phyloP scores from a whole-genome alignment of 2,113 vertebrate genomes.

The Myiozetetes cayanensis region DNA sequence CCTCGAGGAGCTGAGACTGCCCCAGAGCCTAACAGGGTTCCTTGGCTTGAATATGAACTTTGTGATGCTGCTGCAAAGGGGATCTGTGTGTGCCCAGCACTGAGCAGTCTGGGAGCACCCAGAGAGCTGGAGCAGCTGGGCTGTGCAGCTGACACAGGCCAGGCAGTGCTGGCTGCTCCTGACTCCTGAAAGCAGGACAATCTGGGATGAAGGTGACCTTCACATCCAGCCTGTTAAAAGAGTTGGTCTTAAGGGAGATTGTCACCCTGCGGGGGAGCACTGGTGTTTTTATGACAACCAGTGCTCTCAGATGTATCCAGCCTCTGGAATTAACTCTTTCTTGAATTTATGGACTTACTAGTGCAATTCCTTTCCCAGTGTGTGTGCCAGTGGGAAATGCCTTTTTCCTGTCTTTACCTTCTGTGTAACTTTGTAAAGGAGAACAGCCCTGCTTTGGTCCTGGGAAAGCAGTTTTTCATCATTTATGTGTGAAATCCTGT shows the following conservation, averaged over 20 bases:
- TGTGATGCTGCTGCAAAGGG: background rate
- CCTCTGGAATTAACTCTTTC: background rate
- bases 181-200: background rate
- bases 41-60: background rate
- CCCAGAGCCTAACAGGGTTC: background rate
- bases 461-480: background rate
- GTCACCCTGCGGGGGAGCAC: background rate
- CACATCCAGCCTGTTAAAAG: background rate
- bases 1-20: background rate
- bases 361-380: background rate
- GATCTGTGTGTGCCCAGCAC: fast-evolving
- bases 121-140: background rate
- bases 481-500: background rate
- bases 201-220: background rate
- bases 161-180: background rate
- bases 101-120: background rate
- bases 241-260: background rate
- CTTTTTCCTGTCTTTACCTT: background rate
- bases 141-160: background rate
- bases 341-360: background rate
- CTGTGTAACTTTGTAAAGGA: no score
- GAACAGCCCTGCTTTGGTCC: background rate
- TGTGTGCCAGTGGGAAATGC: background rate
- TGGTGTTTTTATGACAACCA: background rate
- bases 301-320: background rate